Evolutionary conservation across 2,888 invertebrate species (phyloP).

Genomic region (Rhingia rostrata): DNA sequence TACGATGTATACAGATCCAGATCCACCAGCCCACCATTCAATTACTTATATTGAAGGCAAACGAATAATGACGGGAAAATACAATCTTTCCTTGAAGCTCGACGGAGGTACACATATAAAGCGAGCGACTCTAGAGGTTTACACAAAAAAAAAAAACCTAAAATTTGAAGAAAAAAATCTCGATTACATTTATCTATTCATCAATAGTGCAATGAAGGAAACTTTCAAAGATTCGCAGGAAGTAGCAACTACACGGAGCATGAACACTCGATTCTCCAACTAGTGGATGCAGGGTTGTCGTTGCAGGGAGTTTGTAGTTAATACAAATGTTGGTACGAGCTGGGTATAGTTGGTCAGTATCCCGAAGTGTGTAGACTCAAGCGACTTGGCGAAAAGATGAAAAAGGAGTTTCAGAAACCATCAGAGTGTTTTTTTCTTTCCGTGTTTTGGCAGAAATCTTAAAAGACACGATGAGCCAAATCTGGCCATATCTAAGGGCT

Average conservation of each 20-base stretch:
- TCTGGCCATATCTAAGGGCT: too few species aligned
- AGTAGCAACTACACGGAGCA: neutral
- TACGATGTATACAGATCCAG: neutral
- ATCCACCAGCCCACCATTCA: neutral
- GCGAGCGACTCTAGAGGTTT: neutral
- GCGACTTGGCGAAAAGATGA: neutral
- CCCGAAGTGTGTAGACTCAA: neutral
- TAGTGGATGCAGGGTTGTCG: neutral
- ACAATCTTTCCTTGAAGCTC: neutral
- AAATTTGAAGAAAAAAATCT: constrained; percentile 13
- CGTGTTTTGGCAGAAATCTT: too few species aligned
- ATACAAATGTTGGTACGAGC: too few species aligned
- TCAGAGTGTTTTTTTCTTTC: too few species aligned
- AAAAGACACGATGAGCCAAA: too few species aligned
- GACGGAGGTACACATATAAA: neutral
- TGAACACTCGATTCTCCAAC: constrained; percentile 1
- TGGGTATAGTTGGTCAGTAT: too few species aligned
- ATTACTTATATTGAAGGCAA: constrained; percentile 4
- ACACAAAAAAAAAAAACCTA: neutral
- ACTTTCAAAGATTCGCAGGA: neutral
- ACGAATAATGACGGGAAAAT: neutral
- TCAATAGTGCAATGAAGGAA: constrained; percentile 3
- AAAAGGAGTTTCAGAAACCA: too few species aligned
- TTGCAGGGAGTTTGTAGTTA: neutral
- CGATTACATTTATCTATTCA: constrained; percentile 11